Conservation (phyloP, 2,888 invertebrate species). For the Drosophila helvetica region DNA sequence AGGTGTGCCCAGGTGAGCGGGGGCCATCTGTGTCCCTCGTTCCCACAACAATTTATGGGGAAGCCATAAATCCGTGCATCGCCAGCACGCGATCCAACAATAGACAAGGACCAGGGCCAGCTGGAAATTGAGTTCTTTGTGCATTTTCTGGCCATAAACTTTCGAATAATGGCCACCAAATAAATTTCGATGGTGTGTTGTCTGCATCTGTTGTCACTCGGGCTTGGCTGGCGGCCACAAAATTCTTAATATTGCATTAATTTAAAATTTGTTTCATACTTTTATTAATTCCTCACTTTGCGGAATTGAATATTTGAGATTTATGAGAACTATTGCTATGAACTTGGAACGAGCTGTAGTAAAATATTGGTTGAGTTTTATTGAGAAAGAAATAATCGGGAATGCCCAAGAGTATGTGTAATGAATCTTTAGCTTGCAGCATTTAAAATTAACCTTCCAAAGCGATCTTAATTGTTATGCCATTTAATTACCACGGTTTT, state of each 20-base stretch:
- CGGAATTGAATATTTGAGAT: no score
- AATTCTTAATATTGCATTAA: slow-evolving; percentile 5
- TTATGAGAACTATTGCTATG: background rate
- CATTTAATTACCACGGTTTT: slow-evolving; percentile 5
- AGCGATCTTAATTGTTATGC: background rate
- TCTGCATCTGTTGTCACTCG: slow-evolving; percentile 5
- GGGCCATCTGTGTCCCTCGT: slow-evolving; percentile 16
- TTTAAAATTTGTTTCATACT: background rate
- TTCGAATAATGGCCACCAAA: slow-evolving; percentile 64
- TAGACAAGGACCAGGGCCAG: slow-evolving; percentile 16
- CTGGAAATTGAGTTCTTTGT: slow-evolving; percentile 28
- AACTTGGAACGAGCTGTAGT: no score
- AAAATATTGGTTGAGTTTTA: no score
- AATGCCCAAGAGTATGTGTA: no score
- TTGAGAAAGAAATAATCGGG: no score
- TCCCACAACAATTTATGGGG: slow-evolving; percentile 38
- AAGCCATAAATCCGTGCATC: slow-evolving; percentile 59
- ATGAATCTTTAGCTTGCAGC: no score
- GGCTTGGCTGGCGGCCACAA: background rate
- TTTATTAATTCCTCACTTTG: no score
- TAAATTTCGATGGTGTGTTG: slow-evolving; percentile 53
- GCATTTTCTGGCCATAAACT: slow-evolving; percentile 72
- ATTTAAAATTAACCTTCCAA: no score
- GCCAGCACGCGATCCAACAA: slow-evolving; percentile 29
- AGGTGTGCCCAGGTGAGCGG: slow-evolving; percentile 31